Evolutionary conservation across 2,113 vertebrate species (phyloP), one percentile per base, ranked within the genome.

Genomic region (Anoplopoma fimbria): DNA sequence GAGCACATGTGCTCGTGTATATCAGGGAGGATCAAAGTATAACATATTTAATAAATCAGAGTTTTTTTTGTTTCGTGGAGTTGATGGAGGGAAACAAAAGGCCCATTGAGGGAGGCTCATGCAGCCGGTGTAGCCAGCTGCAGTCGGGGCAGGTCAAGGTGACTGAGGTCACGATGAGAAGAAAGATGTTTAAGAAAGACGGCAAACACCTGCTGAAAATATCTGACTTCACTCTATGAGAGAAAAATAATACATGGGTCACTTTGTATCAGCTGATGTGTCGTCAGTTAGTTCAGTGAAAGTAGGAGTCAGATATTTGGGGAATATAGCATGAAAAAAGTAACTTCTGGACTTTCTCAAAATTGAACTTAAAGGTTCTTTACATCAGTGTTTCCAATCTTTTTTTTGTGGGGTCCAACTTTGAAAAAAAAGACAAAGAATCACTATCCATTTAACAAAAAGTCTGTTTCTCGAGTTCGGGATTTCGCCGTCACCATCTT

Each of bases 31-130:
- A 77, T 82, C 69, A 85, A 83, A 86, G 69, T 81, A 38, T 62
- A 77, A 58, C 55, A 70, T 76, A 79, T 84, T 84, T 85, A 21
- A 70, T 88, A 85, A 87, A 82, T 63, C 74, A 69, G 75, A 47
- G 53, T 64, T 69, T 51, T 55, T 51, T 55, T 58, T 82, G 82
- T 84, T 86, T 65, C 53, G 19, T 68, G 77, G 79, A 78, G 74
- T 51, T 77, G 85, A 75, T 72, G 19, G 81, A 38, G 42, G 31
- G 42, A 83, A 93, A 95, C 93, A 95, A 93, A 94, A 91, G 87
- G 74, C 58, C 83, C 87, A 91, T 93, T 94, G 93, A 94, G 25
- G 74, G 76, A 13, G 65, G 61, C 34, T 78, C 53, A 9, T 38
- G 55, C 85, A 85, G 81, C 77, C 77, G 62, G 69, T 36, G 69